Conservation (phyloP, 2,797 vertebrate genomes). For the Micropoecilia bifurca region DNA sequence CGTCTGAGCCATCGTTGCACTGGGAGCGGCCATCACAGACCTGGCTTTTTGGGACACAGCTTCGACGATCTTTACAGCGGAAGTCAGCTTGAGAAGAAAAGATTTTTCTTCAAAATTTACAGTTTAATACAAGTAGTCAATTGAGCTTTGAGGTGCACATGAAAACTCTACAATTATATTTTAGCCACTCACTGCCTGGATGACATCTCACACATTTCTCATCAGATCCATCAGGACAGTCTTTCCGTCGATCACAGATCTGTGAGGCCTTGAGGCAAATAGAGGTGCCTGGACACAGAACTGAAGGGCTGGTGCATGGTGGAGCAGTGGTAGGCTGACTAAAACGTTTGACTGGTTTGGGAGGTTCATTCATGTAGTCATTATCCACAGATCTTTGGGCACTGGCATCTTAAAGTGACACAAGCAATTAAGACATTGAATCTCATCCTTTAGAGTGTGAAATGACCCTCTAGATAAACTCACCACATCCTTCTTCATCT, state of each 20-base stretch:
- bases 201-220: constrained; percentile 84
- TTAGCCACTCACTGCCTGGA: constrained; percentile 70
- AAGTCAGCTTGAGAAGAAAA: constrained; percentile 15
- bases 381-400: neutral
- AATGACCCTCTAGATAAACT: constrained; percentile 16
- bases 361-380: neutral
- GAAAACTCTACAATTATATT: neutral
- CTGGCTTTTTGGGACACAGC: constrained; percentile 56
- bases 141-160: neutral
- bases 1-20: constrained; percentile 75
- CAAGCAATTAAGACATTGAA: neutral
- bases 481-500: constrained; percentile 83
- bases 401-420: constrained; percentile 27
- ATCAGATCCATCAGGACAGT: constrained; percentile 88
- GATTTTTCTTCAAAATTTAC: neutral
- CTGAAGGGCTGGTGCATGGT: constrained; percentile 71
- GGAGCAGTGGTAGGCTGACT: constrained; percentile 20
- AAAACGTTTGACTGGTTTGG: rapidly evolving
- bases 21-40: constrained; percentile 74
- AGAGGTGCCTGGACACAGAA: constrained; percentile 77
- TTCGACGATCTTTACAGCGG: constrained; percentile 62
- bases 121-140: neutral
- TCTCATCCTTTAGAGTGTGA: neutral
- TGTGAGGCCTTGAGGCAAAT: constrained; percentile 76
- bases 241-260: constrained; percentile 82